Evolutionary conservation across 2,113 vertebrate genomes (phyloP), one percentile per base, ranked within the genome.

Genomic region (Thymallus thymallus): DNA sequence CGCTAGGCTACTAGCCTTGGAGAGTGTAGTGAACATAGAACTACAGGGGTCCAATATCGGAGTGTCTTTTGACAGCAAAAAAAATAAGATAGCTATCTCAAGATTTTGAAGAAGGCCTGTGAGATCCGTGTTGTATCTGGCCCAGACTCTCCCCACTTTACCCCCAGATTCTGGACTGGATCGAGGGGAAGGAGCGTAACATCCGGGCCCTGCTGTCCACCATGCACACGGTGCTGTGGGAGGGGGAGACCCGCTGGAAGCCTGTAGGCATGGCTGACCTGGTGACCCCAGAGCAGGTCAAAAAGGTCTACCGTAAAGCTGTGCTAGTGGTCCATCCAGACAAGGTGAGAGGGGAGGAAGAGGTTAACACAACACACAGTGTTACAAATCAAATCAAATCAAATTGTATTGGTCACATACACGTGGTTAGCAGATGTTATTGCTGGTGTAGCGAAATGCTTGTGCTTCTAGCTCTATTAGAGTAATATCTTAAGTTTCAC

Each of bases 171-270:
- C 91, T 99, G 80, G 98, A 99, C 72, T 99, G 98, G 98, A 99
- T 99, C 56, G 98, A 99, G 87, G 97, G 98, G 60, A 99, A 99
- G 86, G 98, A 99, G 87, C 93, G 98, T 76, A 99, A 99, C 56
- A 99, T 99, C 85, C 93, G 98, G 63, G 97, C 98, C 0, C 89
- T 99, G 78, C 93, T 99, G 9, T 99, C 98, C 82, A 99, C 97
- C 0, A 98, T 99, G 97, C 97, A 99, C 75, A 99, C 97, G 0
- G 97, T 99, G 75, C 92, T 99, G 48, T 99, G 98, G 98, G 95
- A 95, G 76, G 97, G 97, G 18, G 98, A 98, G 91, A 97, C 93
- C 9, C 97, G 95, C 84, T 99, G 98, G 98, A 98, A 96, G 74
- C 93, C 95, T 0, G 91, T 99, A n/a, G 92, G 97, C 55, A 99